Percentiles rank a stretch among this genome's conserved stretches.
phyloP scores from a whole-genome alignment of 2,113 vertebrate species.

The Anthoscopus minutus region DNA sequence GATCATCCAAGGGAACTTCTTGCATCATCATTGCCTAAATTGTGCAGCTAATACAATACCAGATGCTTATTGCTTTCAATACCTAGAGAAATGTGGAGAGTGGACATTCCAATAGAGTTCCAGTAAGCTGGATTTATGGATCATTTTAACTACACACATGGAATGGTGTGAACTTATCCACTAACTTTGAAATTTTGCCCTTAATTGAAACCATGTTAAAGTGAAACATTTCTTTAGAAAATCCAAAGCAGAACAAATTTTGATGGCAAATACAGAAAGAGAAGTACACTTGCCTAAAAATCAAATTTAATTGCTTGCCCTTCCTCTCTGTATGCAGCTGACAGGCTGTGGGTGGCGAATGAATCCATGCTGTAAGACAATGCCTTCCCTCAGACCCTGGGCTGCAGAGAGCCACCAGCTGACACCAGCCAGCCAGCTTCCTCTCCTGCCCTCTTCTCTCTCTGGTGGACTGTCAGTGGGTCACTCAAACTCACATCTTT shows the following conservation, averaged over 20 bases:
- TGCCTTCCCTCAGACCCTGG: not conserved
- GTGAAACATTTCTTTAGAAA: not conserved
- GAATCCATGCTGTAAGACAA: not conserved
- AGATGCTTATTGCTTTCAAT: not conserved
- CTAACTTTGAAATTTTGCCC: not conserved
- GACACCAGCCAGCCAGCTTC: not conserved
- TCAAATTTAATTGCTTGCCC: not conserved
- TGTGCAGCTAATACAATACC: not conserved
- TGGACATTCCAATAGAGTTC: not conserved
- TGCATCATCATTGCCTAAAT: not conserved
- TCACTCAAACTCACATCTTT: not conserved
- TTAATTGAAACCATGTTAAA: not conserved
- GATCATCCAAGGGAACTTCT: not conserved
- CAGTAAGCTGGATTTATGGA: not conserved
- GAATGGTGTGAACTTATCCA: not conserved
- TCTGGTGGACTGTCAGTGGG: not conserved
- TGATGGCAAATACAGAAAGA: not conserved
- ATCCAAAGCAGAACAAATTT: not conserved
- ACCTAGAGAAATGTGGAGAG: not conserved
- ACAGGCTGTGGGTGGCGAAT: not conserved
- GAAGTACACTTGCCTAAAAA: not conserved
- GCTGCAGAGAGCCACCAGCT: not conserved
- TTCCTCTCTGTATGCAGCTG: not conserved
- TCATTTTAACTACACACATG: not conserved
- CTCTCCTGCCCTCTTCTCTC: not conserved